Conservation (phyloP, 2,888 invertebrate species). For the Eupithecia vulgata region DNA sequence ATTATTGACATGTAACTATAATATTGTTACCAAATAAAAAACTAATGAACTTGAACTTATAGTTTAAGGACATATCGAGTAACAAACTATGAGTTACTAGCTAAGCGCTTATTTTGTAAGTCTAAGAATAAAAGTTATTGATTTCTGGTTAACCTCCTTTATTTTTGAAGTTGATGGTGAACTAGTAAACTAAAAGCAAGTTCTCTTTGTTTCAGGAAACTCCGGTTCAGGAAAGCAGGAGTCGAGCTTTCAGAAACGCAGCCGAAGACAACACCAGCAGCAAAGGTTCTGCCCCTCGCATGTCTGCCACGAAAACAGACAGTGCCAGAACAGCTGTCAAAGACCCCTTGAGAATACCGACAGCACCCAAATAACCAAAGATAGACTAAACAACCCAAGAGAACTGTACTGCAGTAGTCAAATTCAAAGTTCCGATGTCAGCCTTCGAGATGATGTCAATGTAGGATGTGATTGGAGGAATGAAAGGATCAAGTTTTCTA, state of each 20-base stretch:
- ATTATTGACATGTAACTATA: no score
- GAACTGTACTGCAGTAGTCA: not conserved
- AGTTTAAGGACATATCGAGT: no score
- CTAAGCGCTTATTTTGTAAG: no score
- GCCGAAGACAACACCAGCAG: constrained; percentile 8
- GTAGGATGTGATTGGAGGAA: not conserved
- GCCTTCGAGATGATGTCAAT: not conserved
- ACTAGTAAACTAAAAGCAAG: not conserved
- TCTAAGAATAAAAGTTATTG: no score
- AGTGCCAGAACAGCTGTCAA: not conserved
- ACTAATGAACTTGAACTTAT: no score
- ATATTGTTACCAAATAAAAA: no score
- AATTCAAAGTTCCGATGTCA: not conserved
- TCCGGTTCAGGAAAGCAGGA: not conserved
- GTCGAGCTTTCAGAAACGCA: constrained; percentile 6
- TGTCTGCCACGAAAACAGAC: not conserved
- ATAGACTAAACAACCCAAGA: not conserved
- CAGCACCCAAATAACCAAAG: constrained; percentile 5
- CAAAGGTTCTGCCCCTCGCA: constrained; percentile 1
- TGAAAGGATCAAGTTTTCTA: constrained; percentile 11
- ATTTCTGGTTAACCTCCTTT: no score
- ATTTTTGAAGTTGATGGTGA: no score
- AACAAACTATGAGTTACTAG: no score
- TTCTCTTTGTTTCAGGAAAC: constrained; percentile 8
- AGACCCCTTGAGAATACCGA: not conserved